These are phyloP conservation scores for Drosophila nr. fundita DNA, from an alignment of 2,888 invertebrate species.

Conservation along the genomic window DNA sequence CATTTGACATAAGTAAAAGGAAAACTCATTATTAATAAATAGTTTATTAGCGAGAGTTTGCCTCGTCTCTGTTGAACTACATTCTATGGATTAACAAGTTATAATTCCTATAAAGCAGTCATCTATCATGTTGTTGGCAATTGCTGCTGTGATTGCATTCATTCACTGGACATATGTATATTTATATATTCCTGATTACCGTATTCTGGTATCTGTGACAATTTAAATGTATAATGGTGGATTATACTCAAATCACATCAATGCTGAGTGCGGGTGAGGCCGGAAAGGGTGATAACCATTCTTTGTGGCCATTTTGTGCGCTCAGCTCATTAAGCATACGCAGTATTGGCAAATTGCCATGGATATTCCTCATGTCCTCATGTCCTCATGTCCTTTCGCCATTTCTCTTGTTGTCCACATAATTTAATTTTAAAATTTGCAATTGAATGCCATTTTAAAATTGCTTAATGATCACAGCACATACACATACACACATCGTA, in stretches of 20 bases:
- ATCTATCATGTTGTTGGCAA: conserved; percentile 2
- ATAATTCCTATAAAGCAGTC: not conserved
- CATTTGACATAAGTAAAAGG: not conserved
- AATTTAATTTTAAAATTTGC: conserved; percentile 69
- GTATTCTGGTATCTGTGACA: conserved; percentile 29
- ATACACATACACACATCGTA: conserved; percentile 15
- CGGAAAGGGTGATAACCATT: conserved; percentile 19
- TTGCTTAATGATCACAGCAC: conserved; percentile 69
- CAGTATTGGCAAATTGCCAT: conserved; percentile 70
- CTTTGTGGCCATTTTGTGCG: conserved; percentile 46
- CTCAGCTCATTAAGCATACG: conserved; percentile 71
- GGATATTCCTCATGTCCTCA: conserved; percentile 41
- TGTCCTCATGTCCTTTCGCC: conserved; percentile 10
- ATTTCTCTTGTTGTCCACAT: conserved; percentile 56
- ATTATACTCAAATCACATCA: conserved; percentile 36
- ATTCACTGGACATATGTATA: conserved; percentile 1
- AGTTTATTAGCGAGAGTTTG: not conserved
- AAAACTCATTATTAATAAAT: not conserved
- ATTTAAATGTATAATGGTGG: conserved; percentile 32
- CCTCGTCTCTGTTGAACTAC: not conserved
- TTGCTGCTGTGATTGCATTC: conserved; percentile 3
- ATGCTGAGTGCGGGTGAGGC: not conserved
- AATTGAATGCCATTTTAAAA: conserved; percentile 73
- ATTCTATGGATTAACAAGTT: not conserved
- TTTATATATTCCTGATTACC: conserved; percentile 26